Evolutionary conservation across 2,113 vertebrate species (phyloP).

Genomic region (Picathartes gymnocephalus): DNA sequence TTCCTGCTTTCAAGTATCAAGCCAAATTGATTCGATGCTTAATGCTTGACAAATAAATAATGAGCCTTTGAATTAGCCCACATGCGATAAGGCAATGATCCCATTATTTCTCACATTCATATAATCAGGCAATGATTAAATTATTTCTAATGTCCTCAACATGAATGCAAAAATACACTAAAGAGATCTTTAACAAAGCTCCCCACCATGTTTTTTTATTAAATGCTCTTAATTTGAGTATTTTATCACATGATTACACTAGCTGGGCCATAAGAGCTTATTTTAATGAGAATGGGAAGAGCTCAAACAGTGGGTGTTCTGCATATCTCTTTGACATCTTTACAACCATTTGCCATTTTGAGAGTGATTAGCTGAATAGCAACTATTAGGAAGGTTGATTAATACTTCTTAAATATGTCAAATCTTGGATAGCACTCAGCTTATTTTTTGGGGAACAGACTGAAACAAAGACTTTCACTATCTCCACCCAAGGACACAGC

Average conservation of each 20-base stretch:
- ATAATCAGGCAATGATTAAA: constrained; percentile 77
- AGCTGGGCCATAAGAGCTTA: constrained; percentile 67
- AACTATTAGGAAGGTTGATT: constrained; percentile 62
- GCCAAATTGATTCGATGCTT: constrained; percentile 73
- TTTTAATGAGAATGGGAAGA: constrained; percentile 68
- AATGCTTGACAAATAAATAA: constrained; percentile 76
- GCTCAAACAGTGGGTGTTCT: constrained; percentile 61
- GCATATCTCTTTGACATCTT: constrained; percentile 65
- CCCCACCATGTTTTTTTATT: constrained; percentile 63
- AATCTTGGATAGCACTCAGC: not conserved
- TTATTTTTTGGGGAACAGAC: not conserved
- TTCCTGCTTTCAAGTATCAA: constrained; percentile 70
- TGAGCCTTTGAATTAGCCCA: constrained; percentile 70
- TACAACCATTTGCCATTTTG: constrained; percentile 62
- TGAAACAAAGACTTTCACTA: not conserved
- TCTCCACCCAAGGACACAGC: not conserved
- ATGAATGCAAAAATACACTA: constrained; percentile 63
- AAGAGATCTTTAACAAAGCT: constrained; percentile 65
- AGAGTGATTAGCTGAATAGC: constrained; percentile 61
- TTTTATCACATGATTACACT: constrained; percentile 68
- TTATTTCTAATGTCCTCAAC: constrained; percentile 70
- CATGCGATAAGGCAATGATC: constrained; percentile 70
- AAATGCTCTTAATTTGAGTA: constrained; percentile 62
- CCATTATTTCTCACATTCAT: constrained; percentile 68
- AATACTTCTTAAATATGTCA: constrained; percentile 62